Base-by-base conservation (phyloP, 2,113 vertebrate genomes). In the Phycodurus eques region DNA sequence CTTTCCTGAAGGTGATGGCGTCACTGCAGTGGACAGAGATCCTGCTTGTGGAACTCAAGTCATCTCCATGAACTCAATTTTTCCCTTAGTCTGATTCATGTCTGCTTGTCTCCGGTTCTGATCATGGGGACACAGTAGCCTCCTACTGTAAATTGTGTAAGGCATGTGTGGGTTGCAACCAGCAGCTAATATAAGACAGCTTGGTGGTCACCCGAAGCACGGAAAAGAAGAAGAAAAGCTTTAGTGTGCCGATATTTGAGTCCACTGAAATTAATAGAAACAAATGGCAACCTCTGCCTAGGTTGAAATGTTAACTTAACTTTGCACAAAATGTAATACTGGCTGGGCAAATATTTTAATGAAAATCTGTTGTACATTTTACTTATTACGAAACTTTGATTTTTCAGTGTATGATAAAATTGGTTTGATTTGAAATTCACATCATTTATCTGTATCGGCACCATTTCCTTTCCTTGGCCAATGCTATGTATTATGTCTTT, bases 1-100 rank as follows among this genome's bases (percentile, higher is more conserved):
- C 42, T 71, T 61, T 73, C 67, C 70, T 44, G 15, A 73, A 51
- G n/a, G 15, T 15, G 68, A n/a, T 64, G 47, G 51, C 70, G 53
- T 19, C 47, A 17, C 10, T 54, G 54, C 0, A 74, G 33, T 51
- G 47, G 63, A 77, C 74, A 71, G 12, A 43, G 59, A 73, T 63
- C 68, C 68, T 5, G 4, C 54, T 66, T 71, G 62, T 65, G 46
- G 33, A 66, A 47, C 64, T 66, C 64, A 66, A 49, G 44, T 66
- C 62, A 66, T 74, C 78, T 66, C 31, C 61, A 69, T 20, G 20
- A 43, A 67, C 42, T 70, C 67, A 63, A 27, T 49, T n/a, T n/a
- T 43, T 68, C 15, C 2, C 33, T 67, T 22, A 44, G 43, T 47
- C 22, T 47, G 44, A 66, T 47, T 66, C 47, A 47, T 47, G 64